Conservation (phyloP, 2,797 vertebrate genomes). For the Brachyalestes nurse region DNA sequence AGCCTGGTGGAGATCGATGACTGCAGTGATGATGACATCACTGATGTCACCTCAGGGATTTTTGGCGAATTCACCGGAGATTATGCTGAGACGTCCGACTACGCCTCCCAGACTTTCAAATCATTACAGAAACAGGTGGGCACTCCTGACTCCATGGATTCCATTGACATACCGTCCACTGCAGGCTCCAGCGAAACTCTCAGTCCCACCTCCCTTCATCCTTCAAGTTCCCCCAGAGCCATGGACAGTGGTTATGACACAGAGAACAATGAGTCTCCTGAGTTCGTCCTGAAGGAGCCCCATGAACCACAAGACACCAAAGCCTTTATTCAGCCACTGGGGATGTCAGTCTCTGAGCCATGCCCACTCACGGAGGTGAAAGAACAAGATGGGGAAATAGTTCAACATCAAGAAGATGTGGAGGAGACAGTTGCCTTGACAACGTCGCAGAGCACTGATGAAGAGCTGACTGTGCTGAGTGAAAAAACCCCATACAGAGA, state of each 20-base stretch:
- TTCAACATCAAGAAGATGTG: slow-evolving; percentile 64
- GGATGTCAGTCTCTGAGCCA: slow-evolving; percentile 60
- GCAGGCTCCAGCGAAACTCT: slow-evolving; percentile 81
- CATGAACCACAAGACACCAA: slow-evolving; percentile 81
- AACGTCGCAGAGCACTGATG: slow-evolving; percentile 69
- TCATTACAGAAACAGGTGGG: slow-evolving; percentile 87
- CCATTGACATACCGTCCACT: slow-evolving; percentile 85
- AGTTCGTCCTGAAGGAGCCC: slow-evolving; percentile 89
- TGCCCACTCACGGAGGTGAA: slow-evolving; percentile 55
- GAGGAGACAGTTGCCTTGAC: slow-evolving; percentile 50
- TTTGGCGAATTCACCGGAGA: slow-evolving; percentile 76
- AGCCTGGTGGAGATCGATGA: slow-evolving; percentile 76
- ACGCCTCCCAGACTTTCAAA: slow-evolving; percentile 73
- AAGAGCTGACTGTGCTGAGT: slow-evolving; percentile 73
- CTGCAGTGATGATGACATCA: slow-evolving; percentile 81
- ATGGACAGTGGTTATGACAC: slow-evolving; percentile 97
- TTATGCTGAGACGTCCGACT: slow-evolving; percentile 72
- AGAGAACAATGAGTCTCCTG: slow-evolving; percentile 95
- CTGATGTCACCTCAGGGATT: slow-evolving; percentile 83
- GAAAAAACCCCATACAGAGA: slow-evolving; percentile 89
- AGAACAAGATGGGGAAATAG: slow-evolving; percentile 68
- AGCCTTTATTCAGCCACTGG: slow-evolving; percentile 66
- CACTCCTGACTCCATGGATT: slow-evolving; percentile 87
- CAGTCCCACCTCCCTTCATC: slow-evolving; percentile 79
- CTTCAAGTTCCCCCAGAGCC: slow-evolving; percentile 82